Percentiles rank a stretch among this genome's conserved stretches.
Conservation (phyloP, 2,113 vertebrate species). For the Cyprinodon brontotheroides region DNA sequence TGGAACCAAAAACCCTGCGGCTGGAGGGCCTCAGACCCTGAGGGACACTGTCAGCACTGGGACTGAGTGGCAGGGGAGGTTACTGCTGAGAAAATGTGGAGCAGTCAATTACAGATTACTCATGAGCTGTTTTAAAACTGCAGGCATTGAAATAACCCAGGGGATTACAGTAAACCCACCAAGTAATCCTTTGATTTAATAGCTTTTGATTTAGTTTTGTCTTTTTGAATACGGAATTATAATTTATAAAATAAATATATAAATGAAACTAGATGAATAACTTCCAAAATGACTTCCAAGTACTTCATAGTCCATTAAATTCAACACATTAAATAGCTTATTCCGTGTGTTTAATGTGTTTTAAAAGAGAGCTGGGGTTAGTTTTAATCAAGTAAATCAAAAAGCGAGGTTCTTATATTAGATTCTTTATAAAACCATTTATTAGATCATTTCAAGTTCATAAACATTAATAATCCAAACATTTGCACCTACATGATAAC, state of each 20-base stretch:
- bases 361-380: background rate
- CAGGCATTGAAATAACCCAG: constrained; percentile 57
- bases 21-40: constrained; percentile 49
- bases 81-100: constrained; percentile 46
- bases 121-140: constrained; percentile 64
- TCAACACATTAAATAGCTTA: constrained; percentile 3
- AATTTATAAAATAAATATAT: constrained; percentile 43
- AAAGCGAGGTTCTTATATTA: background rate
- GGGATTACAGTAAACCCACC: constrained; percentile 58
- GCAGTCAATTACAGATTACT: constrained; percentile 68
- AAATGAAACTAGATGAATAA: constrained; percentile 33
- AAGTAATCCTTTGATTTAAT: constrained; percentile 69
- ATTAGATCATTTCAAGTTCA: background rate
- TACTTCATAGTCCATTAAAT: constrained; percentile 21
- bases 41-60: constrained; percentile 43
- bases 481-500: background rate
- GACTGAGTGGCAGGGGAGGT: constrained; percentile 30
- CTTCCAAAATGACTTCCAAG: constrained; percentile 10
- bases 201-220: constrained; percentile 61
- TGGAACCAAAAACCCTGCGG: constrained; percentile 60
- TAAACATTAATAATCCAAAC: background rate
- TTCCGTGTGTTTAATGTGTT: background rate
- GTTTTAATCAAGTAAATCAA: background rate
- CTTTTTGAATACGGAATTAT: constrained; percentile 55
- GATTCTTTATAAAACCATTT: background rate